These are phyloP conservation scores for Pycnomerus fuliginosus DNA, from an alignment of 2,888 invertebrate species.

Conservation along the genomic window DNA sequence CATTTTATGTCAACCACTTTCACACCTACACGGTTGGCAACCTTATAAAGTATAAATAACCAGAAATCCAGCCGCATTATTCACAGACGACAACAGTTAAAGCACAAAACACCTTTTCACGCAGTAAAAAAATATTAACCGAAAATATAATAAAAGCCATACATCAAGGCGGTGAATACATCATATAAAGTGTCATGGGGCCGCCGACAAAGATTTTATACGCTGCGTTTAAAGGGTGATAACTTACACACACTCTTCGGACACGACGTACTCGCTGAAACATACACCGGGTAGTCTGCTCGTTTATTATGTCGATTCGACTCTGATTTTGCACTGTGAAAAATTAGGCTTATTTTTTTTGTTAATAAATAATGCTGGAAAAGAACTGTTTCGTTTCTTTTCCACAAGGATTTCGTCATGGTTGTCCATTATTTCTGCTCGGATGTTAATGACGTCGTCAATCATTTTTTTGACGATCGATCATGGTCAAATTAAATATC, in stretches of 20 bases:
- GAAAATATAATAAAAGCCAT: conserved; percentile 31
- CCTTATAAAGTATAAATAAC: conserved; percentile 38
- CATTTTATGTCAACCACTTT: conserved; percentile 35
- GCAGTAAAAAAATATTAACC: conserved; percentile 29
- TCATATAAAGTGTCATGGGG: conserved; percentile 32
- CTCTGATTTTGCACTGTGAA: too few species aligned
- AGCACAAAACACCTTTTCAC: conserved; percentile 36
- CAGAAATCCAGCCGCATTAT: conserved; percentile 37
- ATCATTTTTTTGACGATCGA: too few species aligned
- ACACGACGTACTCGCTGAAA: conserved; percentile 21
- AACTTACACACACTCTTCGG: conserved; percentile 25
- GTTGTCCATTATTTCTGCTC: too few species aligned
- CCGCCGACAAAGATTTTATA: conserved; percentile 29
- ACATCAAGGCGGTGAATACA: conserved; percentile 31
- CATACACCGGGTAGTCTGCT: conserved; percentile 17
- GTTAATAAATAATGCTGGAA: too few species aligned
- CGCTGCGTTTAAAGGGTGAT: conserved; percentile 28
- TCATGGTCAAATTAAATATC: conserved; percentile 6
- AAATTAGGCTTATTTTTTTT: too few species aligned
- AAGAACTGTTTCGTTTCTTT: too few species aligned
- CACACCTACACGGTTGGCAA: conserved; percentile 37
- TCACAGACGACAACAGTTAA: conserved; percentile 35
- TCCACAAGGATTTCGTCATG: too few species aligned
- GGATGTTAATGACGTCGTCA: too few species aligned
- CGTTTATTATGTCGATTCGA: too few species aligned